Evolutionary conservation across 2,113 vertebrate species (phyloP), one percentile per base, ranked within the genome.

Genomic region (Onychorhynchus coronatus): DNA sequence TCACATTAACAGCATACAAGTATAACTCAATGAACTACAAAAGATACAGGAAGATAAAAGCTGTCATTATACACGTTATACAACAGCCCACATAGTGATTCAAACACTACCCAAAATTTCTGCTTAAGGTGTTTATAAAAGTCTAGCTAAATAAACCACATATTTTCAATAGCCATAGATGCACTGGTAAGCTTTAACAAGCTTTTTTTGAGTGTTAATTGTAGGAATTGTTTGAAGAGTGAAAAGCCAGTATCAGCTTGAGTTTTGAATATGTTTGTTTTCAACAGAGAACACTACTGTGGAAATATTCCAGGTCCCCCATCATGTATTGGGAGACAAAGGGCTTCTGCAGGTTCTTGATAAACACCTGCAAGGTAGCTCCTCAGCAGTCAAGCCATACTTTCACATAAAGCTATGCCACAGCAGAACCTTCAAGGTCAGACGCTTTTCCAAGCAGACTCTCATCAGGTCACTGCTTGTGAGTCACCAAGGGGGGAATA

Each of bases 351-450:
- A 86, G 46, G 55, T 50, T 78, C 83, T 65, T 77, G 44, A 55
- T 63, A 74, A 93, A 84, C 83, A 78, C 52, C 73, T 80, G 47
- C 91, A 91, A 37, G 33, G 47, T 63, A 78, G 42, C 33, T 97
- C 47, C 89, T 87, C 52, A 20, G 42, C 0, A 3, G 14, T 49
- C 79, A 74, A 61, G 39, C 47, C 77, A 55, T 55, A 49, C 58
- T 74, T 93, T 9, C 62, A 78, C 41, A 35, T n/a, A 44, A 86
- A 95, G 50, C 44, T 61, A 18, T 73, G 92, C 66, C 74, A 58
- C 47, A 74, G 41, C 6, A 92, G 73, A 89, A 95, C 28, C 77
- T 88, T 92, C 84, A 95, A 97, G 91, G 94, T 92, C 95, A 95
- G 74, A 82, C 23, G 53, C 25, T 85, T 94, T 91, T 93, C 73